phyloP scores from a whole-genome alignment of 2,888 invertebrate species.

The Incurvaria masculella region DNA sequence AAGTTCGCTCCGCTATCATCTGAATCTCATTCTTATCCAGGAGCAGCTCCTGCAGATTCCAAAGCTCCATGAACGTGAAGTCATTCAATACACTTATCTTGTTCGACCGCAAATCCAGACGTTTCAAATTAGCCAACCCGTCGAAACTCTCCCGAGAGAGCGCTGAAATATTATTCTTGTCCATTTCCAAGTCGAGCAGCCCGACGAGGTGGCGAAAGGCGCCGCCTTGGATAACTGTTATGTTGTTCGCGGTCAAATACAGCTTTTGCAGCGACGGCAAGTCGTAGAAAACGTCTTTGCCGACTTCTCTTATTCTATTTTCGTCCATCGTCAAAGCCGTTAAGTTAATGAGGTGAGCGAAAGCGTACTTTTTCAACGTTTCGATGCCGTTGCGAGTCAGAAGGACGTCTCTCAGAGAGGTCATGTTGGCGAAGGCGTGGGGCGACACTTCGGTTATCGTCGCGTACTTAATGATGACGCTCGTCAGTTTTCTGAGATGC shows the following conservation, averaged over 20 bases:
- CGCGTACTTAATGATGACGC: conserved; percentile 69
- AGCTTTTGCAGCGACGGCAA: conserved; percentile 70
- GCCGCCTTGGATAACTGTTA: conserved; percentile 80
- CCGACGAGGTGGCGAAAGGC: conserved; percentile 73
- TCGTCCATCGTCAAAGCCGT: conserved; percentile 68
- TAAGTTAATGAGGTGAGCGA: conserved; percentile 69
- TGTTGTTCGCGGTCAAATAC: conserved; percentile 81
- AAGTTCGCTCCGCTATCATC: conserved; percentile 71
- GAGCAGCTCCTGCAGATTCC: conserved; percentile 66
- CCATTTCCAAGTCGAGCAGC: conserved; percentile 76
- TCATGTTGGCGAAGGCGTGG: conserved; percentile 72
- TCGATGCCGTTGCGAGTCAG: conserved; percentile 69
- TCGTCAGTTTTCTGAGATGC: conserved; percentile 62
- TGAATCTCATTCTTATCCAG: conserved; percentile 69
- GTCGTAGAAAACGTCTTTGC: conserved; percentile 71
- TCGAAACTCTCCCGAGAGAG: conserved; percentile 74
- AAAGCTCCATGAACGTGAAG: conserved; percentile 74
- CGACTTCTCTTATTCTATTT: conserved; percentile 71
- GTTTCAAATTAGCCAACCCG: conserved; percentile 68
- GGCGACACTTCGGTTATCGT: conserved; percentile 67
- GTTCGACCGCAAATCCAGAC: conserved; percentile 72
- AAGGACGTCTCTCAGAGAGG: conserved; percentile 65
- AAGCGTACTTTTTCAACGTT: conserved; percentile 63
- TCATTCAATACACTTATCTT: conserved; percentile 72
- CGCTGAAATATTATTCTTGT: conserved; percentile 70